Percentiles rank a stretch among this genome's conserved stretches.
phyloP scores from a whole-genome alignment of 2,888 invertebrate species.

The Gortyna flavago region DNA sequence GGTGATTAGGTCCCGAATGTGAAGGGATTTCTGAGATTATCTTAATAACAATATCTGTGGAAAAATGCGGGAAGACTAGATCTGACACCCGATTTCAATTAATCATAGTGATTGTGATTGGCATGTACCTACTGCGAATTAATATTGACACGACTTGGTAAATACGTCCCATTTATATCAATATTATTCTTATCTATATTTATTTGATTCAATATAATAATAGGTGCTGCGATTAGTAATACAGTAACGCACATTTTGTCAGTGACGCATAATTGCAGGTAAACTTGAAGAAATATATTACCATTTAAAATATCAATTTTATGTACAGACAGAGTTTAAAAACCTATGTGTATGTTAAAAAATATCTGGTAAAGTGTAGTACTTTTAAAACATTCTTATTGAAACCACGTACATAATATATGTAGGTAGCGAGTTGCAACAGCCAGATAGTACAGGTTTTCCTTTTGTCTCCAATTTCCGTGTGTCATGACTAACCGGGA shows the following conservation, averaged over 20 bases:
- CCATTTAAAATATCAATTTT: background rate
- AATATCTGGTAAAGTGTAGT: background rate
- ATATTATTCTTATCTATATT: conserved; percentile 3
- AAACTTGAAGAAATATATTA: background rate
- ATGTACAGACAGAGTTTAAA: conserved; percentile 9
- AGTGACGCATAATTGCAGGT: conserved; percentile 22
- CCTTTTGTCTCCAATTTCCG: background rate
- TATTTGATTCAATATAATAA: conserved; percentile 17
- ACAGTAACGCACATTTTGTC: conserved; percentile 1
- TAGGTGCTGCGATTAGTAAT: conserved; percentile 15
- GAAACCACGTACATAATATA: background rate
- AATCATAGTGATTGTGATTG: conserved; percentile 1
- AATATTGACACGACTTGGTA: conserved; percentile 8
- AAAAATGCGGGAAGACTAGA: background rate
- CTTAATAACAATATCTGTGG: background rate
- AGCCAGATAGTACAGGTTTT: background rate
- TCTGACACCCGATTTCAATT: background rate
- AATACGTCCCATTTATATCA: conserved; percentile 19
- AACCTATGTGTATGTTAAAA: background rate
- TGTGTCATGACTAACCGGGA: conserved; percentile 29
- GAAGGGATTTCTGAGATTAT: background rate
- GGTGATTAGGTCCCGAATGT: background rate
- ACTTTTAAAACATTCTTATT: background rate
- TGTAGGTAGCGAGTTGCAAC: background rate
- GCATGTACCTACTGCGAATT: conserved; percentile 2